A percentile compares a stretch with the other conserved stretches of the same genome.
These are phyloP conservation scores for Hydraecia micacea DNA, from an alignment of 2,888 invertebrate species.

Conservation along the genomic window DNA sequence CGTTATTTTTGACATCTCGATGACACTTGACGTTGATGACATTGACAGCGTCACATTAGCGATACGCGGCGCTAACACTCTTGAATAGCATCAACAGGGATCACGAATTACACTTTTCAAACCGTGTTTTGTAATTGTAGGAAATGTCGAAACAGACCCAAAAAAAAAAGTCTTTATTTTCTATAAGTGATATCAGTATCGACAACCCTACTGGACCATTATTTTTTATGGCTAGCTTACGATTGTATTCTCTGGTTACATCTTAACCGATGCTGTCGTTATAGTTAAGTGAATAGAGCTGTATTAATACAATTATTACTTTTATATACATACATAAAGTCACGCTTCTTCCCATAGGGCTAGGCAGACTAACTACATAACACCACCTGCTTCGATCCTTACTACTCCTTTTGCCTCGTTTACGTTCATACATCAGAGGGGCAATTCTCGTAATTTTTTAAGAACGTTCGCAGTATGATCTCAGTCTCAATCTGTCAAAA, in stretches of 20 bases:
- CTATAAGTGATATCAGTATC: background rate
- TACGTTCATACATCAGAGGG: no score
- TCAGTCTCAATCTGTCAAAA: no score
- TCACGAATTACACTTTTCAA: background rate
- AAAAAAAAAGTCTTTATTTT: no score
- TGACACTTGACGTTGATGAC: no score
- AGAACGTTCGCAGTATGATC: no score
- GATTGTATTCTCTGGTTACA: slow-evolving; percentile 25
- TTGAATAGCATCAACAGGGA: background rate
- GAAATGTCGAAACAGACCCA: background rate
- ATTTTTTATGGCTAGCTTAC: slow-evolving; percentile 30
- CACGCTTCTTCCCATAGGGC: no score
- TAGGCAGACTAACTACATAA: background rate
- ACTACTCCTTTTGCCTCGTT: no score
- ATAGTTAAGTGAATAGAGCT: slow-evolving; percentile 16
- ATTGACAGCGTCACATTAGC: no score
- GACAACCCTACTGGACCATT: slow-evolving; percentile 24
- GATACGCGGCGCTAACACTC: no score
- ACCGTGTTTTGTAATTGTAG: background rate
- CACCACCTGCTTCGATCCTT: no score
- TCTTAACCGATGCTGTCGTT: slow-evolving; percentile 18
- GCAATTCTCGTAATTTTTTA: no score
- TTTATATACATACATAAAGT: slow-evolving; percentile 6
- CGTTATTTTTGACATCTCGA: no score
- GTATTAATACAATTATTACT: slow-evolving; percentile 47